phyloP scores from a whole-genome alignment of 2,888 invertebrate species.

The Trachelus stipa region DNA sequence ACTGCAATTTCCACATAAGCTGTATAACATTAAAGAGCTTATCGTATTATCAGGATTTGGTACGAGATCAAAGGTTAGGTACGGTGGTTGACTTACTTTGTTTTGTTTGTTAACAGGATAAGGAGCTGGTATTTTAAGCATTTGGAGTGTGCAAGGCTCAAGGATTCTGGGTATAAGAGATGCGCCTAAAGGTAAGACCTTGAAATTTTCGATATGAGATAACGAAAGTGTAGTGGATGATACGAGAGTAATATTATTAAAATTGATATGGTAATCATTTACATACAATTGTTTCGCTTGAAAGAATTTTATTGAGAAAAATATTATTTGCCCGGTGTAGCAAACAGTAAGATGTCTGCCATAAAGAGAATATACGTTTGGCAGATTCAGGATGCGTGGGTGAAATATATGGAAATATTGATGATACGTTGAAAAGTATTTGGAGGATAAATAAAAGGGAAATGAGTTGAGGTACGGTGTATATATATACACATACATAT shows the following conservation, averaged over 20 bases:
- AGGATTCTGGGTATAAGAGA: not conserved
- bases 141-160: not conserved
- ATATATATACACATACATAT: too few relatives aligned
- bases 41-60: not conserved
- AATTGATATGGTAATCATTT: not conserved
- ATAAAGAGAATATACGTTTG: not conserved
- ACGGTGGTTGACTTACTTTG: not conserved
- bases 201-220: not conserved
- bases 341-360: not conserved
- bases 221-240: too few relatives aligned
- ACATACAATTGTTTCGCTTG: not conserved
- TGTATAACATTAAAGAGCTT: too few relatives aligned
- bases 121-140: not conserved
- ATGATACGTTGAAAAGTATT: not conserved
- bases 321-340: not conserved
- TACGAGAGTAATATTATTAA: not conserved
- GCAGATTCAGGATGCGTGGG: not conserved
- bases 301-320: not conserved
- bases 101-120: not conserved
- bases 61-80: not conserved
- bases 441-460: not conserved
- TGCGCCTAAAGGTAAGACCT: not conserved
- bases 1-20: not conserved
- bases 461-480: not conserved
- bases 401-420: not conserved